These are phyloP conservation scores for Sebastes cheni DNA, from an alignment of 2,797 vertebrate genomes.

Conservation along the genomic window DNA sequence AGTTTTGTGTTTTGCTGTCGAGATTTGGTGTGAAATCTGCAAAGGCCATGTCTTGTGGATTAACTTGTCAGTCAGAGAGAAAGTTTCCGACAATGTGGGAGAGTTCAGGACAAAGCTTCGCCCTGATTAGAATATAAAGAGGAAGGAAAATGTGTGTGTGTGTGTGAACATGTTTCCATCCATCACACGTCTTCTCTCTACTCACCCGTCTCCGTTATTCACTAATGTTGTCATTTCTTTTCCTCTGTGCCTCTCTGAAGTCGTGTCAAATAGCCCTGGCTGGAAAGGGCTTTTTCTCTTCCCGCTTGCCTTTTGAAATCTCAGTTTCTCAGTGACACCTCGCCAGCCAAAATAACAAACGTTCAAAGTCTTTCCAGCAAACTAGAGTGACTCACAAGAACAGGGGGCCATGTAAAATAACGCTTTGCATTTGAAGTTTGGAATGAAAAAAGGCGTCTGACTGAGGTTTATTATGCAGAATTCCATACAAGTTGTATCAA, in stretches of 20 bases:
- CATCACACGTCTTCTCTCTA: conserved; percentile 2
- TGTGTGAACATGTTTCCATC: not conserved
- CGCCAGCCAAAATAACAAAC: conserved; percentile 1
- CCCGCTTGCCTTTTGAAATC: conserved; percentile 14
- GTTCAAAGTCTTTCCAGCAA: conserved; percentile 2
- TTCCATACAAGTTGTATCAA: not conserved
- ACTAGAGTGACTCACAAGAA: not conserved
- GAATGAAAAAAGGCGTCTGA: not conserved
- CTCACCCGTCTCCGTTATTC: not conserved
- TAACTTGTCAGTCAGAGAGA: conserved; percentile 55
- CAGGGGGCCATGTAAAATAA: not conserved
- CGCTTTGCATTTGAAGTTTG: conserved; percentile 10
- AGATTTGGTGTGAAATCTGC: conserved; percentile 51
- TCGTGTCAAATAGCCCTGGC: conserved; percentile 28
- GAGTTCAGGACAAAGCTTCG: conserved; percentile 46
- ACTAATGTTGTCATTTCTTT: conserved; percentile 35
- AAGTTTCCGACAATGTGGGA: conserved; percentile 52
- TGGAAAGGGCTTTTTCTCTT: conserved; percentile 5
- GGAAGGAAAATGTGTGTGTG: not conserved
- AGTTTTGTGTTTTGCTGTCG: conserved; percentile 41
- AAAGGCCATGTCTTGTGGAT: conserved; percentile 55
- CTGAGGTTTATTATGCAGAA: not conserved
- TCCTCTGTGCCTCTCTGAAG: conserved; percentile 23
- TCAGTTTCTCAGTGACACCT: conserved; percentile 22
- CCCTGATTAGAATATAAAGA: conserved; percentile 50